Evolutionary conservation across 2,797 vertebrate species (phyloP), one percentile per base, ranked within the genome.

Genomic region (Helarctos malayanus): DNA sequence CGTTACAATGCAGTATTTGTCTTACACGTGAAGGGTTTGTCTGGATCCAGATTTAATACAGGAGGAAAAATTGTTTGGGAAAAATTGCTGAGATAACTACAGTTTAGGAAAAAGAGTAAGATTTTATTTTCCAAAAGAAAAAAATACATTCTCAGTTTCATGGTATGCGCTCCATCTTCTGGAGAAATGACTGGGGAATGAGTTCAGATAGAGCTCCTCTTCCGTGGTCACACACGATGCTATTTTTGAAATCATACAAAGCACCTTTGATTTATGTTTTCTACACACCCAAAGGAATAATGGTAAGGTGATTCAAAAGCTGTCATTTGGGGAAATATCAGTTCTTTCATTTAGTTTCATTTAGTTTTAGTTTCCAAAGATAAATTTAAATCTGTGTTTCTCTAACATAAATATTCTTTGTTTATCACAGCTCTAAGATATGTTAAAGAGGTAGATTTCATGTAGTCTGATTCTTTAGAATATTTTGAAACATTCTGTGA

Each of bases 1-100:
- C 29, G 7, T n/a, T 32, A 8, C 14, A 5, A 47, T 6, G 12
- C 16, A 10, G 35, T 3, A 7, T 3, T 21, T 49, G 7, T 57
- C 18, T 56, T 45, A 11, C 23, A 25, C 9, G 0, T 0, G 15
- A 2, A 5, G 3, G 63, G 3, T 45, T 7, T 10, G 1, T 54
- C 45, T 15, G 52, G 29, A 7, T 65, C 65, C 7, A 57, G 11
- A 32, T 61, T 25, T 52, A 56, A 38, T 0, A 15, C 3, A 7
- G 0, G 19, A 57, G 65, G 57, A 3, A 79, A 65, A 45, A 8
- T 16, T 18, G 14, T 5, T 11, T 5, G 18, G 10, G 10, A 41
- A 41, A 41, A 41, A 41, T 41, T 65, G 57, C 61, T 63, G 63
- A 94, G 61, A 27, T 45, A 75, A 15, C 63, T 14, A 14, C 16